Base-by-base conservation (phyloP, 23 tunicate species). In the Halocynthia aurantium region DNA sequence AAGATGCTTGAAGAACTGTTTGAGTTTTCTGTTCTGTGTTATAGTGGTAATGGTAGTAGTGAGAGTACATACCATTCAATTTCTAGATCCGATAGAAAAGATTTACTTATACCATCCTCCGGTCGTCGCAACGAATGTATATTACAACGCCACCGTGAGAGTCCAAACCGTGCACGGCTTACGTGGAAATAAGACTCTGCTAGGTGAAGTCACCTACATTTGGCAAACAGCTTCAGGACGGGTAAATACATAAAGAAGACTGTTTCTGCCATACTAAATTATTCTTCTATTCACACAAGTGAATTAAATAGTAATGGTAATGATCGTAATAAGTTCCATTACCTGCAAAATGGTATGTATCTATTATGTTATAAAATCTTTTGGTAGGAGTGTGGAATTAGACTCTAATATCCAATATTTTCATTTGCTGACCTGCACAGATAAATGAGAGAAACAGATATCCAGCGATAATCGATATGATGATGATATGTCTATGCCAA, bases 81-180 rank as follows among this genome's bases (percentile, higher is more conserved):
- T 77, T 62, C 12, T 67, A 90, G 97, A 90, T 81, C 90, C 90
- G 15, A 85, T 90, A 40, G 80, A 81, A 58, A 31, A 77, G 40
- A 81, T 90, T 21, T 62, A 51, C 9, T 62, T 90, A 57, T 65
- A 80, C 58, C 79, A 81, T 68, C 97, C 97, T 52, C 90, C 97
- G 5, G 90, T 85, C 66, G 86, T 81, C 8, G 87, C 77, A 21
- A 82, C 74, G 54, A 76, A 77, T 44, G 63, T 19, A 22, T 55
- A 51, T 8, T 90, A 71, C 83, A 78, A 81, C 13, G 90, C 73
- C 50, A 72, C 71, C 17, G 87, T 87, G 0, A 51, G 78, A 17
- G 76, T 80, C 0, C 56, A 68, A 69, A 81, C 86, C 58, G 62
- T 66, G 44, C 53, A 75, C 60, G 93, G 93, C 8, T 49, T 87